Conservation (phyloP, 2,113 vertebrate genomes). For the Elgaria multicarinata region DNA sequence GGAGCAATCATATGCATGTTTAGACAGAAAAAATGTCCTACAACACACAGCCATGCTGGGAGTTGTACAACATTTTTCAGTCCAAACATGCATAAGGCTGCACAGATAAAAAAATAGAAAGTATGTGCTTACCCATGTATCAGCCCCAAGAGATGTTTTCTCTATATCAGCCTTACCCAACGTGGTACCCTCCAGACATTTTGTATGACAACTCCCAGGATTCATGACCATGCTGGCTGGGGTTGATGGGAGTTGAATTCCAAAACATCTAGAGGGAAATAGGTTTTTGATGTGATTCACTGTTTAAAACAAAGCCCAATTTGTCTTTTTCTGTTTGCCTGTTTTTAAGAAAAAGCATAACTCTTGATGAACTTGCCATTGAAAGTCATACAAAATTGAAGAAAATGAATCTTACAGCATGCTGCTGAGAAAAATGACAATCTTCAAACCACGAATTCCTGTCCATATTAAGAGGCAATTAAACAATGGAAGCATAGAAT, state of each 20-base stretch:
- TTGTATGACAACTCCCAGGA: too few species aligned
- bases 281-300: background rate
- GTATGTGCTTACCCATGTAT: background rate
- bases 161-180: background rate
- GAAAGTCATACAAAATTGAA: conserved; percentile 32
- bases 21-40: too few species aligned
- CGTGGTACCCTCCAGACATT: too few species aligned
- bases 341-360: background rate
- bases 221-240: too few species aligned
- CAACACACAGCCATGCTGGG: too few species aligned
- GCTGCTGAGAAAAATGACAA: background rate
- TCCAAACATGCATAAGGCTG: too few species aligned
- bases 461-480: conserved; percentile 7
- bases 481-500: conserved; percentile 28
- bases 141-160: background rate
- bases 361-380: conserved; percentile 10
- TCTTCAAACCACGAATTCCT: background rate
- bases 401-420: conserved; percentile 13
- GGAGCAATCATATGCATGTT: too few species aligned
- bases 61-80: too few species aligned
- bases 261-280: background rate
- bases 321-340: background rate
- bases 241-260: too few species aligned
- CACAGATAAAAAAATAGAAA: background rate
- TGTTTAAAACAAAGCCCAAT: conserved; percentile 12